Evolutionary conservation across 1,140 invertebrate species (phyloP).

Genomic region (Aphaenogaster floridana): DNA sequence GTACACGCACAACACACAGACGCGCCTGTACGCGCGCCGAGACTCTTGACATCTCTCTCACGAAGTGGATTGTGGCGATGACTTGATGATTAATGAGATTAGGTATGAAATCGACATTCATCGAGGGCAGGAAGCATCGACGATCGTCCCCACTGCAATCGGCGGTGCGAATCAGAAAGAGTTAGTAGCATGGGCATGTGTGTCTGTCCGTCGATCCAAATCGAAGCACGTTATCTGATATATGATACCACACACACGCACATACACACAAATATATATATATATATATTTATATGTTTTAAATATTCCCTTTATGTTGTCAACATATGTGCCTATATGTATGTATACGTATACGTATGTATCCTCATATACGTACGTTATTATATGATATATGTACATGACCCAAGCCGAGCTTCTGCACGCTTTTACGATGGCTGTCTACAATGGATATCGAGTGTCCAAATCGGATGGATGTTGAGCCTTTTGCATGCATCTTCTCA

Average conservation of each 20-base stretch:
- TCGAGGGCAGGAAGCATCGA: constrained; percentile 69
- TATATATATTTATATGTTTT: constrained; percentile 32
- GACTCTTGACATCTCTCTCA: constrained; percentile 45
- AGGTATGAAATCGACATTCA: constrained; percentile 73
- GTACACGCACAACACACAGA: constrained; percentile 28
- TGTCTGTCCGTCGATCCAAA: constrained; percentile 79
- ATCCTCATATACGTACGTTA: constrained; percentile 53
- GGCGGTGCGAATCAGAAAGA: constrained; percentile 71
- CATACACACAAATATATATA: constrained; percentile 14
- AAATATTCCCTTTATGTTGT: constrained; percentile 20
- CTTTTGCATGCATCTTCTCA: constrained; percentile 66
- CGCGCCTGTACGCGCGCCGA: constrained; percentile 5
- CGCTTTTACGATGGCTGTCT: constrained; percentile 82
- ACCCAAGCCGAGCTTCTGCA: constrained; percentile 83
- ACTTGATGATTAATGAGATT: constrained; percentile 74
- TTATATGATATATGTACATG: constrained; percentile 60
- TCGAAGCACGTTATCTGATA: constrained; percentile 66
- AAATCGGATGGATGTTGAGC: constrained; percentile 66
- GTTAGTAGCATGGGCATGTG: constrained; percentile 84
- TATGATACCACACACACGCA: constrained; percentile 9
- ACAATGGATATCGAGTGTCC: constrained; percentile 61
- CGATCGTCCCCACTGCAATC: constrained; percentile 69
- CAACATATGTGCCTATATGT: constrained; percentile 4
- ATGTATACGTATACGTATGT: constrained; percentile 22
- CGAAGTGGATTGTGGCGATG: constrained; percentile 67